Conservation (phyloP, 2,888 invertebrate genomes). For the Archaeoteleia sp. region DNA sequence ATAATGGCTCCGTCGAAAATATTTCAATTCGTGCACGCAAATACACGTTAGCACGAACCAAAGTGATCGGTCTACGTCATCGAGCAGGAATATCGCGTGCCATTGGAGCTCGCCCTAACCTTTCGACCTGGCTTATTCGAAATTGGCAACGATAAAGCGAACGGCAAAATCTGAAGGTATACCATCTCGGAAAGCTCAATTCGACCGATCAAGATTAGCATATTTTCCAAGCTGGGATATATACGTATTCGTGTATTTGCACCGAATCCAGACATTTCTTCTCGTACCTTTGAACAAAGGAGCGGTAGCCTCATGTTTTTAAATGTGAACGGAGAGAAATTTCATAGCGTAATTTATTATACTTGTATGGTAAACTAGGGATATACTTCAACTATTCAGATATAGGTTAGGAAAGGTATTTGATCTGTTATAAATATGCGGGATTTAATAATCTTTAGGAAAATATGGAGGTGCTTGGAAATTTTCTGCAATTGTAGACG, state of each 20-base stretch:
- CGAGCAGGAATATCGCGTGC: slow-evolving; percentile 54
- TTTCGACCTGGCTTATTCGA: slow-evolving; percentile 43
- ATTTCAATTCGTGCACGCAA: slow-evolving; percentile 58
- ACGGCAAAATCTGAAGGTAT: slow-evolving; percentile 30
- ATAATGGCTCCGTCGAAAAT: slow-evolving; percentile 53
- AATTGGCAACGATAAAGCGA: slow-evolving; percentile 39
- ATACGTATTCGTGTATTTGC: slow-evolving; percentile 16
- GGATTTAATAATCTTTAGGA: too few species aligned
- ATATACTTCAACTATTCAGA: background rate
- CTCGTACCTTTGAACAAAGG: slow-evolving; percentile 12
- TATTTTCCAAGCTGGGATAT: slow-evolving; percentile 22
- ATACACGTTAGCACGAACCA: slow-evolving; percentile 52
- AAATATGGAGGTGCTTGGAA: too few species aligned
- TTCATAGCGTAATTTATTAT: too few species aligned
- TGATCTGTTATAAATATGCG: too few species aligned
- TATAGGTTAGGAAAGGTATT: background rate
- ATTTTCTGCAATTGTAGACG: too few species aligned
- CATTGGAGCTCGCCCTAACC: slow-evolving; percentile 50
- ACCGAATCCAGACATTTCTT: slow-evolving; percentile 18
- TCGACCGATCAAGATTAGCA: slow-evolving; percentile 36
- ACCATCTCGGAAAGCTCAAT: slow-evolving; percentile 13
- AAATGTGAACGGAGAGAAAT: slow-evolving; percentile 1
- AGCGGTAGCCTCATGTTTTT: slow-evolving; percentile 27
- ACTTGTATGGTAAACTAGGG: too few species aligned
- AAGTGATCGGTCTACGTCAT: slow-evolving; percentile 58